Evolutionary conservation across 2,797 vertebrate species (phyloP).

Genomic region (Nothura maculosa): DNA sequence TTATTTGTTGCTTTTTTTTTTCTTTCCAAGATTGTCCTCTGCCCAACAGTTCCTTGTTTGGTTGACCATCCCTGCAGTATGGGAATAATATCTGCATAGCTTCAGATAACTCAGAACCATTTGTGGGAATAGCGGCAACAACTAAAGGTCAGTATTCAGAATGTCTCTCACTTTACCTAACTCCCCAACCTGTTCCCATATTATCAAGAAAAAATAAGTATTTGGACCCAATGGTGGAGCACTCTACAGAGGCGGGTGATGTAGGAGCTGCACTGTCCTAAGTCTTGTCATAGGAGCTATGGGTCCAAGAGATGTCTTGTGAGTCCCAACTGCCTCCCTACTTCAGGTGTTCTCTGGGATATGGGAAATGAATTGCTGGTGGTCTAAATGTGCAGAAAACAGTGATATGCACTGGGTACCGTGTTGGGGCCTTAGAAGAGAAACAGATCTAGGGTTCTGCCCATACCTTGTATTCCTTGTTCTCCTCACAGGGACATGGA

Average conservation of each 20-base stretch:
- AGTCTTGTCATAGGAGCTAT: not conserved
- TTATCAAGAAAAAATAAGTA: not conserved
- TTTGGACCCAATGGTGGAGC: not conserved
- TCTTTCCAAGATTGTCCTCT: not conserved
- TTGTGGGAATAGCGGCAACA: not conserved
- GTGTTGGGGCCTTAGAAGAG: fast-evolving
- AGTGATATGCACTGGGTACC: fast-evolving
- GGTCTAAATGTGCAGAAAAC: not conserved
- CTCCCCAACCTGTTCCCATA: not conserved
- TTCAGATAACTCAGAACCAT: not conserved
- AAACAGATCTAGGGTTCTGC: not conserved
- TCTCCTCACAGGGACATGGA: not conserved
- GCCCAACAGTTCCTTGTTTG: not conserved
- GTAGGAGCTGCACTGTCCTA: not conserved
- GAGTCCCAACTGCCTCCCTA: not conserved
- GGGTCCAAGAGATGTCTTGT: not conserved
- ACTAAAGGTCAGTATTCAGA: not conserved
- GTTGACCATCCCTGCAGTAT: not conserved
- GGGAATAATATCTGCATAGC: not conserved
- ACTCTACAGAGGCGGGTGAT: not conserved
- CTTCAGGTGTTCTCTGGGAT: not conserved
- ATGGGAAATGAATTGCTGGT: not conserved
- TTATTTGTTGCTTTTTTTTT: too few species aligned
- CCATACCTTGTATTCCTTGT: not conserved
- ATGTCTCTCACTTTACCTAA: not conserved